Evolutionary conservation across 2,888 invertebrate genomes (phyloP), one percentile per base, ranked within the genome.

Genomic region (Drosophila neonasuta): DNA sequence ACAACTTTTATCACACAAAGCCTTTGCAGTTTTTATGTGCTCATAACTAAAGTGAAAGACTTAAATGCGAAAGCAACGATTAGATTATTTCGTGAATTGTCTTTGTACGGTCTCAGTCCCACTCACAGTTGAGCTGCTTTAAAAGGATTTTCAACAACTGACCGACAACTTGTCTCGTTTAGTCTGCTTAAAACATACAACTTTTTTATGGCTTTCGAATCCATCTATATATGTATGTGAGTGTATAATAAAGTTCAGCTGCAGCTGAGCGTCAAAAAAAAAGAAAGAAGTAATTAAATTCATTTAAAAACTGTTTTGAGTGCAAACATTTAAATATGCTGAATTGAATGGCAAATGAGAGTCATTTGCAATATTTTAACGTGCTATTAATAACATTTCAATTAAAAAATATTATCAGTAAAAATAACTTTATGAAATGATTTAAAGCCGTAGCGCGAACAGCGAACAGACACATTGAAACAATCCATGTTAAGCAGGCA

Each of bases 401-500:
- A 78, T 74, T 68, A 63, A 59, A 54, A 64, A 36, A 20, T 30
- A 42, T 36, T 8, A 17, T 55, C 55, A 11, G 24, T 24, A 8
- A 32, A 44, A 55, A 15, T 13, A 13, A 45, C 52, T 24, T 48
- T 50, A 6, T 24, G 46, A 67, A 45, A 62, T 39, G 51, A 60
- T 60, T 75, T 63, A 61, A 64, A 24, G 20, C 29, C 41, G 48
- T 20, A 8, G 11, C 11, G 17, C 60, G 29, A 39, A 49, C 24
- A 17, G 8, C 8, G 13, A 4, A 8, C 34, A 11, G 20, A 30
- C 29, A 32, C 36, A 9, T 15, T 20, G 39, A 55, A 63, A 55
- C 45, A 68, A 64, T 49, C 57, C 68, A 63, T 48, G 54, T 67
- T 67, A 55, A 76, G 20, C 67, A 58, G 61, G 36, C 57, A 48